Evolutionary conservation across 2,113 vertebrate species (phyloP), one percentile per base, ranked within the genome.

Genomic region (Elaphurus davidianus): DNA sequence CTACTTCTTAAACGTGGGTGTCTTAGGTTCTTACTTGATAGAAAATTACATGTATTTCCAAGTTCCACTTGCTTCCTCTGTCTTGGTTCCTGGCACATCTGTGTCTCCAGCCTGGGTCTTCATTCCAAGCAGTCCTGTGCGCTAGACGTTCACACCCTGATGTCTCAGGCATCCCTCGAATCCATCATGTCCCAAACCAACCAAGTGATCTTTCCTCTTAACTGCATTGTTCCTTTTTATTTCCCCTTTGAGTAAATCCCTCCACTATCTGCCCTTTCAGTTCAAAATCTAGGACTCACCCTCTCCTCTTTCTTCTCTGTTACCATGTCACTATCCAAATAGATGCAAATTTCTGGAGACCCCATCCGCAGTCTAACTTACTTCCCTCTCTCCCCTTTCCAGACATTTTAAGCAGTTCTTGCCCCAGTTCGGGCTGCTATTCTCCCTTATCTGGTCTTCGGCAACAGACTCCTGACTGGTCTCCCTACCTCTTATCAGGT

Each of bases 131-230:
- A 89, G 87, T 12, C 8, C 14, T 52, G 6, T 4, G 25, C 14
- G 25, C 10, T 7, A 78, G 43, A 19, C 4, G 0, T n/a, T n/a
- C 10, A 30, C 6, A 60, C 30, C 11, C 2, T 1, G 16, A 8
- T 7, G 9, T 12, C 33, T 59, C n/a, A 10, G 0, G 50, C 6
- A 19, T 59, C n/a, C 21, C 27, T 92, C 40, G 16, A 7, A 27
- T 59, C 27, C 13, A 19, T n/a, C 47, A 7, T 15, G 7, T 40
- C 36, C 13, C 27, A 33, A 17, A 59, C 50, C 33, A 21, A 84
- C 27, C 16, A 17, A 28, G 4, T 25, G 23, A 28, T 40, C 47
- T 11, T 82, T 57, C 40, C 50, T 81, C 33, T 27, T 43, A 16
- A 71, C 17, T 2, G 3, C 30, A 2, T 28, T 64, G 6, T 57